These are phyloP conservation scores for Falco concolor DNA, from an alignment of 2,797 vertebrate genomes.

Conservation along the genomic window DNA sequence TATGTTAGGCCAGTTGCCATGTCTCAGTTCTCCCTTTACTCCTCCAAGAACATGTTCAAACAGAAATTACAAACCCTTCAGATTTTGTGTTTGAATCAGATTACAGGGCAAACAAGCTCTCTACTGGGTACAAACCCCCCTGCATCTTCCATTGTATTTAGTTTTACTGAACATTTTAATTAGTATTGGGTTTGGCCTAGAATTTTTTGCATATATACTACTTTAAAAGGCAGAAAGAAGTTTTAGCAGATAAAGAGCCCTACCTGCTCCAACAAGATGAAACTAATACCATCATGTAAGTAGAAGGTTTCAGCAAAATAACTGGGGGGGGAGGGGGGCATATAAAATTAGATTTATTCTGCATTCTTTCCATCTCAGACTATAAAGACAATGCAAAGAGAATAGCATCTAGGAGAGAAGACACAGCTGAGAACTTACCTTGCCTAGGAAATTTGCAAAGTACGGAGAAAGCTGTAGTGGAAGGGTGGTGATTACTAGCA, in stretches of 20 bases:
- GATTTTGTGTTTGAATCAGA: background rate
- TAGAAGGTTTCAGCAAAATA: background rate
- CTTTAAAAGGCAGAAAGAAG: background rate
- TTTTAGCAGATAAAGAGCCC: background rate
- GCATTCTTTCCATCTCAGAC: background rate
- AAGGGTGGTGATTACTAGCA: background rate
- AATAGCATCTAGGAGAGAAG: background rate
- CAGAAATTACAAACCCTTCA: background rate
- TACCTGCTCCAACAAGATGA: background rate
- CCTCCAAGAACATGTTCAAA: background rate
- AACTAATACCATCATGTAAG: background rate
- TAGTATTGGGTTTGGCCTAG: background rate
- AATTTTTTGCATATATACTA: background rate
- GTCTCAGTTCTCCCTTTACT: background rate
- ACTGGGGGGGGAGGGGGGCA: background rate
- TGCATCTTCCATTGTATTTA: background rate
- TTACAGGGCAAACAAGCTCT: background rate
- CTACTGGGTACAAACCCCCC: background rate
- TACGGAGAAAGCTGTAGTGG: background rate
- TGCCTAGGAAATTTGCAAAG: background rate
- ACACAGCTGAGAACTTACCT: background rate
- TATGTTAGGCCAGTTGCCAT: background rate
- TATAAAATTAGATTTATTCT: background rate
- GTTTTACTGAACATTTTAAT: background rate
- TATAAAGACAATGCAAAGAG: background rate